Percentiles rank a stretch among this genome's conserved stretches.
phyloP scores from a whole-genome alignment of 2,113 vertebrate genomes.

The Passer domesticus region DNA sequence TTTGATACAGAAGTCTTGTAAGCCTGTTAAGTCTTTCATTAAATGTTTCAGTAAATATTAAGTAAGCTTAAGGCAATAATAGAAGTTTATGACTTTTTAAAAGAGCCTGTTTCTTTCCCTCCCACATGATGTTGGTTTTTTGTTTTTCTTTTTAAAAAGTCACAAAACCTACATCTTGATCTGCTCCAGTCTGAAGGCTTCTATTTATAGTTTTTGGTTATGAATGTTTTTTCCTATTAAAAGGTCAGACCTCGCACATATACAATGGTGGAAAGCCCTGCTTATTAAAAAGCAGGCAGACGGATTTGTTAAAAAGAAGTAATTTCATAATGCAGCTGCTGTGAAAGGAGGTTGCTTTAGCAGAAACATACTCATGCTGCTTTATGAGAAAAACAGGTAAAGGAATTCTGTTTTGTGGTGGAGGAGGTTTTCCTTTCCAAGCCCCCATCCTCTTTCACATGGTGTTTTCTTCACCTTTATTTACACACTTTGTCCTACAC shows the following conservation, averaged over 20 bases:
- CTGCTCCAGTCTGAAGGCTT: conserved; percentile 70
- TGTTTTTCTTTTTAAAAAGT: neutral
- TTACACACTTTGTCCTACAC: neutral
- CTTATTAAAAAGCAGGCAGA: conserved; percentile 69
- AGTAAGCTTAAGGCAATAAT: conserved; percentile 35
- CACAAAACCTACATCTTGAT: conserved; percentile 77
- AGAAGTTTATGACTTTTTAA: conserved; percentile 51
- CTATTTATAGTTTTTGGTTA: conserved; percentile 80
- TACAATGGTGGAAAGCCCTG: conserved; percentile 63
- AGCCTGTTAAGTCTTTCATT: conserved; percentile 31
- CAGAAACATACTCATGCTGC: conserved; percentile 46
- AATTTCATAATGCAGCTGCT: conserved; percentile 53
- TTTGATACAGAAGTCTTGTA: neutral
- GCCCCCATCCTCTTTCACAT: neutral
- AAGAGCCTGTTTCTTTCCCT: conserved; percentile 27
- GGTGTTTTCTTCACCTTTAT: neutral
- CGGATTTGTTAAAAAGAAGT: conserved; percentile 66
- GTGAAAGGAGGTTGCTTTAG: conserved; percentile 36
- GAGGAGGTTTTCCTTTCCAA: conserved; percentile 39
- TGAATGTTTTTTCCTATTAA: conserved; percentile 80
- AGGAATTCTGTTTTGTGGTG: conserved; percentile 23
- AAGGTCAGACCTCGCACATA: conserved; percentile 76
- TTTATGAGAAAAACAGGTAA: conserved; percentile 57
- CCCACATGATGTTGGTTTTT: conserved; percentile 13
- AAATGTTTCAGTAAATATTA: conserved; percentile 49